phyloP scores from a whole-genome alignment of 2,797 vertebrate genomes.

The Sternarchorhynchus goeldii region DNA sequence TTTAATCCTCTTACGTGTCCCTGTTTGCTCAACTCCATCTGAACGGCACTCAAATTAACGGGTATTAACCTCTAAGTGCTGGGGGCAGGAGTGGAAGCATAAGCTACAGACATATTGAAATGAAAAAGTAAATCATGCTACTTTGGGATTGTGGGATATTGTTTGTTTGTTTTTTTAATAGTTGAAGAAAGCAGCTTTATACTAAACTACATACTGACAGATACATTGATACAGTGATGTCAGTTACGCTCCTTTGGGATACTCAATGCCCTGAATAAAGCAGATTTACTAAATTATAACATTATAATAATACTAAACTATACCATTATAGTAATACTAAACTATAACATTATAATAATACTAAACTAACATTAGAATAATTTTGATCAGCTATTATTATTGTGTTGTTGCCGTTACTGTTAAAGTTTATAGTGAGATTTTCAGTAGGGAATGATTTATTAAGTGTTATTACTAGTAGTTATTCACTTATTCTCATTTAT shows the following conservation, averaged over 20 bases:
- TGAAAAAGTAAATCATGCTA: constrained; percentile 8
- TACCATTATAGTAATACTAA: background rate
- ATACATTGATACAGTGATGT: background rate
- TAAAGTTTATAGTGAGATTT: too few species aligned
- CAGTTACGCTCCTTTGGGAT: too few species aligned
- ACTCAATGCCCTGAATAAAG: too few species aligned
- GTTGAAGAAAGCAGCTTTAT: background rate
- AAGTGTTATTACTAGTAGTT: too few species aligned
- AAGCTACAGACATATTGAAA: constrained; percentile 39
- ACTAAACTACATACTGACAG: background rate
- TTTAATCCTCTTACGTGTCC: constrained; percentile 51
- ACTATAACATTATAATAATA: background rate
- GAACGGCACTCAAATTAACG: constrained; percentile 48
- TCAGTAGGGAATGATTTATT: too few species aligned
- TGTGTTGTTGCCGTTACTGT: too few species aligned
- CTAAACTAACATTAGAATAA: background rate
- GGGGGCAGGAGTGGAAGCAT: constrained; percentile 22
- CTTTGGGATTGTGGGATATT: background rate
- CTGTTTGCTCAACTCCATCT: constrained; percentile 43
- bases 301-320: background rate
- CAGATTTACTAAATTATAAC: too few species aligned
- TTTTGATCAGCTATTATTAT: too few species aligned
- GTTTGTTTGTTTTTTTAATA: background rate
- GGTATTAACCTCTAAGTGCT: constrained; percentile 13
- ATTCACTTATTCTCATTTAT: background rate